Conservation (phyloP, 1,140 invertebrate species). For the Penaeus japonicus region DNA sequence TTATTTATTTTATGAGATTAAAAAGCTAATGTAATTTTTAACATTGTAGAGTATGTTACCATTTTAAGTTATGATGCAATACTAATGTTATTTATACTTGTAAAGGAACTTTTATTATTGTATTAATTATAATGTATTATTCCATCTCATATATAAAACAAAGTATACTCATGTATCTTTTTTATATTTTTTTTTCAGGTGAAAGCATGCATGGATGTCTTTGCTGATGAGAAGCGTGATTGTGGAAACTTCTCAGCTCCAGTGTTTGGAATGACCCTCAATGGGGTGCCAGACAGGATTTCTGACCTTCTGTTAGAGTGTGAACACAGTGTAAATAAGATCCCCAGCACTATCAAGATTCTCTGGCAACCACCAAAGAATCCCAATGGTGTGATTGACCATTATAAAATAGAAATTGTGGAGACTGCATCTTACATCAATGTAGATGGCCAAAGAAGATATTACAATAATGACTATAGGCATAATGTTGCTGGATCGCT, state of each 20-base stretch:
- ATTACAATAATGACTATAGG: slow-evolving; percentile 41
- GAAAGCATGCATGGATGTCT: slow-evolving; percentile 67
- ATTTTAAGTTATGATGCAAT: too few relatives aligned
- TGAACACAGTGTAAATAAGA: slow-evolving; percentile 32
- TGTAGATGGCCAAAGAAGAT: slow-evolving; percentile 40
- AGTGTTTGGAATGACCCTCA: slow-evolving; percentile 22
- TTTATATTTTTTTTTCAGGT: slow-evolving; percentile 64
- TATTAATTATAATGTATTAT: too few relatives aligned
- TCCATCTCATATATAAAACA: too few relatives aligned
- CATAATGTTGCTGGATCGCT: slow-evolving; percentile 38
- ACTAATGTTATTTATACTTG: too few relatives aligned
- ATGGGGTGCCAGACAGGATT: slow-evolving; percentile 20
- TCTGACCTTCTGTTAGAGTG: slow-evolving; percentile 29
- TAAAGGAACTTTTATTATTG: too few relatives aligned
- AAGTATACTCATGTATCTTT: not conserved
- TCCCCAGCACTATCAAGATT: slow-evolving; percentile 38
- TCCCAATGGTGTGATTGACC: slow-evolving; percentile 38
- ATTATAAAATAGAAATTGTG: slow-evolving; percentile 47
- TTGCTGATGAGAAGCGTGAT: slow-evolving; percentile 25
- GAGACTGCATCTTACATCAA: slow-evolving; percentile 47
- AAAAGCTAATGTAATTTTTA: too few relatives aligned
- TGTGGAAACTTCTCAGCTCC: slow-evolving; percentile 26
- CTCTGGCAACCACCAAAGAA: slow-evolving; percentile 38
- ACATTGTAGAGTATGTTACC: too few relatives aligned
- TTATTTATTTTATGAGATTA: too few relatives aligned